phyloP scores from a whole-genome alignment of 35 echinoderm and acorn worm species.

The Holothuria glaberrima region DNA sequence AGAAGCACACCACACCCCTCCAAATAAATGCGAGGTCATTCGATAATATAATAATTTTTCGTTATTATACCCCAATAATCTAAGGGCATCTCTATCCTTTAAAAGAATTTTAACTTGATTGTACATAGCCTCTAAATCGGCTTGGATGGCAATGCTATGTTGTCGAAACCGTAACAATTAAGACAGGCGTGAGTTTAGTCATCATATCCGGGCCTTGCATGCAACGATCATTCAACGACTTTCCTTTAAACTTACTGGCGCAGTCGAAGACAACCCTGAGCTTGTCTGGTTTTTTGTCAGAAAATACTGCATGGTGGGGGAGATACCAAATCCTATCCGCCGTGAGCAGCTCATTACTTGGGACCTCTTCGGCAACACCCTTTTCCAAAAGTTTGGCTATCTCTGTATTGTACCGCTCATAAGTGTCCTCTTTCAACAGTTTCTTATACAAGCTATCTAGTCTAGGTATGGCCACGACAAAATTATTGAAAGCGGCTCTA shows the following conservation, averaged over 20 bases:
- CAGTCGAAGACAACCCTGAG: constrained; percentile 33
- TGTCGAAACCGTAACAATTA: not conserved
- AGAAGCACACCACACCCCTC: constrained; percentile 48
- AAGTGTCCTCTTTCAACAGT: not conserved
- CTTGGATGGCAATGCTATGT: not conserved
- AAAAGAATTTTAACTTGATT: constrained; percentile 13
- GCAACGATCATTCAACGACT: constrained; percentile 34
- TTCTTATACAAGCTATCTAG: not conserved
- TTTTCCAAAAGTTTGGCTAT: constrained; percentile 35
- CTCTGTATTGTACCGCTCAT: not conserved
- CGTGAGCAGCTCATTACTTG: not conserved
- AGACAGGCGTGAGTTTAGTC: constrained; percentile 3
- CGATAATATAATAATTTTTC: not conserved
- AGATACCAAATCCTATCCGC: constrained; percentile 51
- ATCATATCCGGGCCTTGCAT: constrained; percentile 14
- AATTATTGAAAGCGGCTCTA: not conserved
- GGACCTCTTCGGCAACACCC: constrained; percentile 41
- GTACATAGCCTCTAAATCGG: constrained; percentile 9
- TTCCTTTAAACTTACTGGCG: not conserved
- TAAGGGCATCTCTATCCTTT: not conserved
- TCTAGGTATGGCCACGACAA: not conserved
- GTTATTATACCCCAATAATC: not conserved
- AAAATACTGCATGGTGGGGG: constrained; percentile 47
- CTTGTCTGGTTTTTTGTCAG: constrained; percentile 56
- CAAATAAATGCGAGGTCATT: constrained; percentile 43